Conservation (phyloP, 30 jellyfish, hydroid and myxozoan species). For the Aurelia sp. region DNA sequence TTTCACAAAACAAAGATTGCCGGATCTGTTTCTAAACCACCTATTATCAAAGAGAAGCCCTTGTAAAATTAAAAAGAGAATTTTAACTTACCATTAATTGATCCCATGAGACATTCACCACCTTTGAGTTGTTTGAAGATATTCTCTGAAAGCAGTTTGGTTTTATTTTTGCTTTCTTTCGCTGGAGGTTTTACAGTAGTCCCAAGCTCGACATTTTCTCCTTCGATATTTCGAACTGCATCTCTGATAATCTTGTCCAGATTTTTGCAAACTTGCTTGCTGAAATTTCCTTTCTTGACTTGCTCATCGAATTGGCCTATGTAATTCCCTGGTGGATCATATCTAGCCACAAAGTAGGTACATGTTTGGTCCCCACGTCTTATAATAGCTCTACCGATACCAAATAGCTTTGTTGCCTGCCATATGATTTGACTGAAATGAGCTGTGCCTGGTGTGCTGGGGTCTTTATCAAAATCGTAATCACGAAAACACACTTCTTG, state of each 20-base stretch:
- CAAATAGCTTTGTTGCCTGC: slow-evolving; percentile 66
- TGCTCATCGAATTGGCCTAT: slow-evolving; percentile 62
- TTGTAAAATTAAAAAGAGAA: background rate
- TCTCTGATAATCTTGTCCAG: slow-evolving; percentile 20
- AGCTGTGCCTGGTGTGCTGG: slow-evolving; percentile 63
- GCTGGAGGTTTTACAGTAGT: background rate
- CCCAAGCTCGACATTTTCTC: background rate
- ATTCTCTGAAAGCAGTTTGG: too few species aligned
- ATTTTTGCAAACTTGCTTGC: slow-evolving; percentile 33
- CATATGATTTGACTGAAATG: slow-evolving; percentile 92
- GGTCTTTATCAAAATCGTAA: slow-evolving; percentile 57
- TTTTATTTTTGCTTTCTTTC: too few species aligned
- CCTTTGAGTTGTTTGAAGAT: background rate
- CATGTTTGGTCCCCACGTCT: slow-evolving; percentile 63
- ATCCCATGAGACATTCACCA: slow-evolving; percentile 32
- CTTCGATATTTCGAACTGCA: slow-evolving; percentile 7
- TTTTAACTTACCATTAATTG: slow-evolving; percentile 15
- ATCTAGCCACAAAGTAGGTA: slow-evolving; percentile 81
- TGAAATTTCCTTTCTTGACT: slow-evolving; percentile 72
- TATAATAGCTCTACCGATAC: slow-evolving; percentile 79
- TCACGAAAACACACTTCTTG: slow-evolving; percentile 79
- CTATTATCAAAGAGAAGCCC: too few species aligned
- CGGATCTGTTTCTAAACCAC: too few species aligned
- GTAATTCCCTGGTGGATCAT: slow-evolving; percentile 82
- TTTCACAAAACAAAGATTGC: too few species aligned